Evolutionary conservation across 2,888 invertebrate genomes (phyloP).

Genomic region (Desoria tigrina): DNA sequence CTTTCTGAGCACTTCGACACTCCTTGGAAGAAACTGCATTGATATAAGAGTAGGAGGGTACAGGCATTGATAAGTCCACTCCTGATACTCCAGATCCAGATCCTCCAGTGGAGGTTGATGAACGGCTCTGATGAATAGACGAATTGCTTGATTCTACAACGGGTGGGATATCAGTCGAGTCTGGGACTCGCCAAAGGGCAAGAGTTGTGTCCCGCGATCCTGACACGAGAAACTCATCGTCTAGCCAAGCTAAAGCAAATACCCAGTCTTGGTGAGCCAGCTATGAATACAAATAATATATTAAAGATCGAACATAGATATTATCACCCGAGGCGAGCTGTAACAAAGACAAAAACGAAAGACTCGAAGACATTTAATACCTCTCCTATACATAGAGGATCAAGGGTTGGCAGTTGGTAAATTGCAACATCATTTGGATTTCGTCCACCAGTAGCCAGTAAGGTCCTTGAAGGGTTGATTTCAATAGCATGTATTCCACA

Average conservation of each 20-base stretch:
- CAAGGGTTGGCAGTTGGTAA: slow-evolving; percentile 85
- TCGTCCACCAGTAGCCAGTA: slow-evolving; percentile 87
- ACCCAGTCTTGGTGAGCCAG: slow-evolving; percentile 89
- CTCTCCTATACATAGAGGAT: slow-evolving; percentile 91
- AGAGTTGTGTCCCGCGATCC: slow-evolving; percentile 89
- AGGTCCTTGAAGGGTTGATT: slow-evolving; percentile 83
- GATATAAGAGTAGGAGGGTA: slow-evolving; percentile 59
- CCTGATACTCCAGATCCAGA: neutral
- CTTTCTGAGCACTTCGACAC: slow-evolving; percentile 74
- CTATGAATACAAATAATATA: slow-evolving; percentile 53
- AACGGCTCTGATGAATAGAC: slow-evolving; percentile 9
- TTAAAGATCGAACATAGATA: neutral
- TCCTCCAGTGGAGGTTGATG: slow-evolving; percentile 10
- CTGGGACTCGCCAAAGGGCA: slow-evolving; percentile 81
- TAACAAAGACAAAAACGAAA: neutral
- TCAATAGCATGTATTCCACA: slow-evolving; percentile 92
- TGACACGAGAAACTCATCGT: slow-evolving; percentile 91
- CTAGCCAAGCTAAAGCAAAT: slow-evolving; percentile 90
- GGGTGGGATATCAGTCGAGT: slow-evolving; percentile 44
- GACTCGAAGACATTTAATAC: slow-evolving; percentile 53
- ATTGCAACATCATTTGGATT: slow-evolving; percentile 92
- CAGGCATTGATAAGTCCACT: slow-evolving; percentile 18
- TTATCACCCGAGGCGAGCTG: too few relatives aligned
- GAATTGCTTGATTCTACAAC: neutral
- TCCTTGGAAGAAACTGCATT: slow-evolving; percentile 72